phyloP scores from a whole-genome alignment of 2,888 invertebrate species.

The Apamea anceps region DNA sequence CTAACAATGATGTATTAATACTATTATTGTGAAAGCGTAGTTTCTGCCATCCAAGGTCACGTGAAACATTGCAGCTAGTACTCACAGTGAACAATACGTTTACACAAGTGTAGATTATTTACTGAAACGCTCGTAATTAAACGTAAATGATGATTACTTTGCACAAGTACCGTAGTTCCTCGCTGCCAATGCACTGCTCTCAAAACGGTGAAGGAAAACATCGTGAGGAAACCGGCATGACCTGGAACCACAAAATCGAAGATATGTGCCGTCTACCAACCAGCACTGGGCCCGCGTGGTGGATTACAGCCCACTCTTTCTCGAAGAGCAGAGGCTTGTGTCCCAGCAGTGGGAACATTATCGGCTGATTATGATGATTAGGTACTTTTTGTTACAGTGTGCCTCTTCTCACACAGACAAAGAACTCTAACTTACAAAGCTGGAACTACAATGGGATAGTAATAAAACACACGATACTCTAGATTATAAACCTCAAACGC shows the following conservation, averaged over 20 bases:
- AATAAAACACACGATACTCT: neutral
- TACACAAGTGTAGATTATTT: slow-evolving; percentile 41
- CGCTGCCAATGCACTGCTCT: neutral
- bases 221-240: neutral
- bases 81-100: slow-evolving; percentile 18
- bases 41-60: slow-evolving; percentile 23
- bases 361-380: neutral
- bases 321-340: neutral
- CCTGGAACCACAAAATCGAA: neutral
- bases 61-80: slow-evolving; percentile 15
- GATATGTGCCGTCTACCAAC: too few species aligned
- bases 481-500: neutral
- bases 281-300: neutral
- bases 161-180: neutral
- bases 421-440: neutral
- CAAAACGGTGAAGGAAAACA: neutral
- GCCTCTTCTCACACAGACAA: neutral
- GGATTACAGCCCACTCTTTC: too few species aligned
- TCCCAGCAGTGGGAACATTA: neutral
- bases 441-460: neutral
- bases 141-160: neutral
- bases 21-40: slow-evolving; percentile 28
- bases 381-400: neutral
- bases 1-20: slow-evolving; percentile 20
- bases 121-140: neutral